phyloP scores from a whole-genome alignment of 2,797 vertebrate genomes.

The Hoplostethus atlanticus region DNA sequence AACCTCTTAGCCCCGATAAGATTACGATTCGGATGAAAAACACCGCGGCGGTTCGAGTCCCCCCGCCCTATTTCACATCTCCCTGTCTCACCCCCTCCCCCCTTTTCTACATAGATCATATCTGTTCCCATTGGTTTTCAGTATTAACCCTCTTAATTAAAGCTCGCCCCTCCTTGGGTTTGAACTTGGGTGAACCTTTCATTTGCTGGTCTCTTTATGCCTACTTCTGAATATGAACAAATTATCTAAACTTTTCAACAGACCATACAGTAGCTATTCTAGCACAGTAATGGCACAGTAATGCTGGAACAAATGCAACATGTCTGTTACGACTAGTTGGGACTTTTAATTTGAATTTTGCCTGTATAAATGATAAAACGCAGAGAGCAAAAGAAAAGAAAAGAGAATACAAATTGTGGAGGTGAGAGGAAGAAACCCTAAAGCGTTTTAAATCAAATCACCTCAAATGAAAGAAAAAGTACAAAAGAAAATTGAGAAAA shows the following conservation, averaged over 20 bases:
- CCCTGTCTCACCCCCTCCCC: conserved; percentile 3
- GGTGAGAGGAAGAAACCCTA: conserved; percentile 17
- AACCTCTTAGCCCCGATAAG: conserved; percentile 33
- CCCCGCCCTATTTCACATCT: background rate
- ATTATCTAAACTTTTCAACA: background rate
- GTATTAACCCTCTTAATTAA: conserved; percentile 34
- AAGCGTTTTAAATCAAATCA: background rate
- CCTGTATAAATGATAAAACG: conserved; percentile 37
- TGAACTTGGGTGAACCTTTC: conserved; percentile 1
- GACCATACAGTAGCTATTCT: background rate
- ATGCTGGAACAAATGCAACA: background rate
- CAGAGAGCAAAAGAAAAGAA: conserved; percentile 1
- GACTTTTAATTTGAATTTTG: conserved; percentile 46
- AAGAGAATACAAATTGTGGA: conserved; percentile 8
- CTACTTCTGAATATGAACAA: background rate
- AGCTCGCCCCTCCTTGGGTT: background rate
- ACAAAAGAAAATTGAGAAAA: background rate
- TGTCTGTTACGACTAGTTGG: too few relatives aligned
- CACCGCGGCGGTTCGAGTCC: conserved; percentile 3
- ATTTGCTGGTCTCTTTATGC: background rate
- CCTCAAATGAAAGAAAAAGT: background rate
- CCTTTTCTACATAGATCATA: conserved; percentile 15
- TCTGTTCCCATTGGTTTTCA: conserved; percentile 8
- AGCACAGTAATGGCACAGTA: too few relatives aligned
- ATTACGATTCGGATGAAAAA: conserved; percentile 54